Evolutionary conservation across 1,140 invertebrate genomes (phyloP), one percentile per base, ranked within the genome.

Genomic region (Drosophila ficusphila): DNA sequence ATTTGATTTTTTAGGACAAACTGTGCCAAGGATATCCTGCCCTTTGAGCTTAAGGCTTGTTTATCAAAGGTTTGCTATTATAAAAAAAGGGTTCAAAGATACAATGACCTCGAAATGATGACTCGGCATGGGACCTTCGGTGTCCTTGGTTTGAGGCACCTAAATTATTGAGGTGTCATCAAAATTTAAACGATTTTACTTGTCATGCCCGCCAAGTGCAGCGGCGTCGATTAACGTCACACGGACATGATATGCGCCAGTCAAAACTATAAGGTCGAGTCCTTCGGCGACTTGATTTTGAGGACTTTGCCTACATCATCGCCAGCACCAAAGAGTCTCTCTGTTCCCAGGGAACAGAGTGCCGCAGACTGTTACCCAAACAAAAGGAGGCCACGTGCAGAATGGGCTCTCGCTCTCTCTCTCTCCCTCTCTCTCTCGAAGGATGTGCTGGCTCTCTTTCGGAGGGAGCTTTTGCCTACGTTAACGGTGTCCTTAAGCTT

Each of bases 251-350:
- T 46, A 67, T 68, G 36, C 27, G 25, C 21, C 27, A 21, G 81
- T 81, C 68, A 85, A 76, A 85, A 81, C 76, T 88, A 58, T 82
- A 88, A 86, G 82, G 82, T 88, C 82, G 82, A 88, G 82, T 82
- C 82, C 82, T 86, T 86, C 79, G 52, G 38, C 56, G 44, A 68
- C 56, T 79, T 79, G 71, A 64, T 79, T 76, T 79, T 85, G 76
- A 85, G 79, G 79, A 76, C 79, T 79, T 83, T 85, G 69, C 76
- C 79, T 79, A 85, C 79, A 83, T 83, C 79, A 83, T 75, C 79
- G 46, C 25, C 19, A 31, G 53, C 52, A 38, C 21, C 38, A 47
- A 42, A 57, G 49, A 47, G 29, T 7, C 18, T 14, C 49, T 9
- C 53, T 62, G 71, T 76, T 74, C 64, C 46, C 75, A 56, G 76